Conservation (phyloP, 2,888 invertebrate species). For the Platycnemis pennipes region DNA sequence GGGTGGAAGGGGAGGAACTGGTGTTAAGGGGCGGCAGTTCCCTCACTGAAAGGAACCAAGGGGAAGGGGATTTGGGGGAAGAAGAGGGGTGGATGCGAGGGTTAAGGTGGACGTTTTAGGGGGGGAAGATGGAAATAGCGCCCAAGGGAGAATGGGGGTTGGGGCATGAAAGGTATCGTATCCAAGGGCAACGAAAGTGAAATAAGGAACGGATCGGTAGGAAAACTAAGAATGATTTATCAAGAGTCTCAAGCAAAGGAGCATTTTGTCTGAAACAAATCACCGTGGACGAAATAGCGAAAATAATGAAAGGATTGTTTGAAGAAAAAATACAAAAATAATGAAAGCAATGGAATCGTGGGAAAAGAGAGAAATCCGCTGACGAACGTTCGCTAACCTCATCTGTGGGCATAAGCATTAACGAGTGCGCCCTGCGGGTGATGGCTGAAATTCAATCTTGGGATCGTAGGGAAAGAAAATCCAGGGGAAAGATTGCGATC, state of each 20-base stretch:
- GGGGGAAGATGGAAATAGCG: background rate
- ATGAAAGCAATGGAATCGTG: background rate
- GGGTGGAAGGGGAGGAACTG: background rate
- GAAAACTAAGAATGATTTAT: slow-evolving; percentile 27
- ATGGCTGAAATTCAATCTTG: background rate
- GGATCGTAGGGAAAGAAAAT: too few relatives aligned
- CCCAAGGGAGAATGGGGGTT: background rate
- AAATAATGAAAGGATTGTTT: background rate
- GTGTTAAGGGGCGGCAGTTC: background rate
- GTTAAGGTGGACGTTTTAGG: background rate
- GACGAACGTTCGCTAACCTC: background rate
- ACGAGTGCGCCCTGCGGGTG: background rate
- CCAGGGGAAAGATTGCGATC: too few relatives aligned
- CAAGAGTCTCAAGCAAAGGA: background rate
- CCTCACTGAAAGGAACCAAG: background rate
- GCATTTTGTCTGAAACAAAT: background rate
- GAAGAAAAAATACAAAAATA: background rate
- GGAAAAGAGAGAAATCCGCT: background rate
- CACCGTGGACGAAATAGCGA: background rate
- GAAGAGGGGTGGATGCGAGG: background rate
- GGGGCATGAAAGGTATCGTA: background rate
- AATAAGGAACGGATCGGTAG: slow-evolving; percentile 24
- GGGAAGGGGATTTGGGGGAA: background rate
- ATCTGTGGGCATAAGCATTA: background rate
- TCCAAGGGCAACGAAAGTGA: slow-evolving; percentile 26